A percentile compares a stretch with the other conserved stretches of the same genome.
These are phyloP conservation scores for Monoplex corrugatus DNA, from an alignment of 2,888 invertebrate species.

Conservation along the genomic window DNA sequence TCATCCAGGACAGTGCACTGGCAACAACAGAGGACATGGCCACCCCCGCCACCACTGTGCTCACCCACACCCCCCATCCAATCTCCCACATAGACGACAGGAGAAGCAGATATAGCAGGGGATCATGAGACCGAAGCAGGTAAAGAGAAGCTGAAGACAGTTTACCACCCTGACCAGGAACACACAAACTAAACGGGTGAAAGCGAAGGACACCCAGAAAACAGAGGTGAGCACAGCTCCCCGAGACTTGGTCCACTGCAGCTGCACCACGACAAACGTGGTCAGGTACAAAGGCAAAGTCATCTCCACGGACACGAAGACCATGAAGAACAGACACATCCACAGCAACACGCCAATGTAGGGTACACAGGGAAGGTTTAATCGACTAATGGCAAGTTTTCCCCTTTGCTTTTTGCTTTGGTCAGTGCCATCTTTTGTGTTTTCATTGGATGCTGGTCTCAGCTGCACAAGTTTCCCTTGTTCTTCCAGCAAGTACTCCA, in stretches of 20 bases:
- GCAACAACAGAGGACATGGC: slow-evolving; percentile 82
- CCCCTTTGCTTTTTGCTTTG: too few species aligned
- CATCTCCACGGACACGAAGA: slow-evolving; percentile 80
- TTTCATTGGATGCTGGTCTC: too few species aligned
- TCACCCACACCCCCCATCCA: slow-evolving; percentile 72
- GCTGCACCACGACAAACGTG: slow-evolving; percentile 75
- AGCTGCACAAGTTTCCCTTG: too few species aligned
- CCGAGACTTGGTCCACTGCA: slow-evolving; percentile 71
- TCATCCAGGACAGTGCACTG: too few species aligned
- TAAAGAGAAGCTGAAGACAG: slow-evolving; percentile 51
- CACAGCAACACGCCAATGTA: slow-evolving; percentile 72
- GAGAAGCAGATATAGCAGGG: too few species aligned
- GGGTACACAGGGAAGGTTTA: too few species aligned
- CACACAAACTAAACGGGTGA: slow-evolving; percentile 77
- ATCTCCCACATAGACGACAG: slow-evolving; percentile 52
- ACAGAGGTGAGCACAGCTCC: slow-evolving; percentile 78
- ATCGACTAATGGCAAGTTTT: too few species aligned
- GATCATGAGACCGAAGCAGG: too few species aligned
- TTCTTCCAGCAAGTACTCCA: too few species aligned
- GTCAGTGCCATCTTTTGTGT: too few species aligned
- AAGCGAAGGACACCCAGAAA: slow-evolving; percentile 81
- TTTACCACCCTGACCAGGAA: slow-evolving; percentile 75
- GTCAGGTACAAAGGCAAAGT: slow-evolving; percentile 78
- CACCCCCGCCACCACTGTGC: slow-evolving; percentile 77
- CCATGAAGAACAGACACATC: slow-evolving; percentile 77